phyloP scores from a whole-genome alignment of 2,113 vertebrate species.

The Astur gentilis region DNA sequence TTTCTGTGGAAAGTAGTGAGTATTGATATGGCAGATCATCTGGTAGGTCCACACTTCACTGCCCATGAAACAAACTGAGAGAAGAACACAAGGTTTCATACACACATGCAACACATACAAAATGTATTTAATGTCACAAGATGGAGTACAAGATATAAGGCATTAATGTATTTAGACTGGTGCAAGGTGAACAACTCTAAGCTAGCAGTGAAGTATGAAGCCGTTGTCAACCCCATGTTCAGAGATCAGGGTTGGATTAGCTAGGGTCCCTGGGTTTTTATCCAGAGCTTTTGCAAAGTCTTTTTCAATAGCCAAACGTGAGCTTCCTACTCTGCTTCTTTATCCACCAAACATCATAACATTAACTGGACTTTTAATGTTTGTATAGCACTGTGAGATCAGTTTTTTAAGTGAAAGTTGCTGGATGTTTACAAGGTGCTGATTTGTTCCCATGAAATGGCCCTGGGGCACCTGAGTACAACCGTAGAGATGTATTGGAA shows the following conservation, averaged over 20 bases:
- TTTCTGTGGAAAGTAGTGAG: background rate
- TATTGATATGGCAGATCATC: background rate
- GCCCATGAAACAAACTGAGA: background rate
- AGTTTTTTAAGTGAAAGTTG: background rate
- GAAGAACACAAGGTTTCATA: background rate
- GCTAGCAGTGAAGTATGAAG: background rate
- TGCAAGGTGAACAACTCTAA: background rate
- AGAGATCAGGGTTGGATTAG: background rate
- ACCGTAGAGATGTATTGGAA: background rate
- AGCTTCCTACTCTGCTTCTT: background rate
- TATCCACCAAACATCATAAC: background rate
- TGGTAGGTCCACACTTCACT: background rate
- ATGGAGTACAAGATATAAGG: rapidly evolving
- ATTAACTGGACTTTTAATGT: background rate
- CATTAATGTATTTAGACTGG: background rate
- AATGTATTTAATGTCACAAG: background rate
- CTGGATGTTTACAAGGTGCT: background rate
- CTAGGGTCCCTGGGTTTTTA: background rate
- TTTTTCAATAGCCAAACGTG: background rate
- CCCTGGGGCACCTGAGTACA: background rate
- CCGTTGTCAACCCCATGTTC: background rate
- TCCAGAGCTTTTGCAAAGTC: background rate
- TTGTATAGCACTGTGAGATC: background rate
- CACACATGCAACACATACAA: background rate
- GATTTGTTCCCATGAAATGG: background rate